These are phyloP conservation scores for Tupaia chinensis DNA, from an alignment of 2,113 vertebrate species.

Conservation along the genomic window DNA sequence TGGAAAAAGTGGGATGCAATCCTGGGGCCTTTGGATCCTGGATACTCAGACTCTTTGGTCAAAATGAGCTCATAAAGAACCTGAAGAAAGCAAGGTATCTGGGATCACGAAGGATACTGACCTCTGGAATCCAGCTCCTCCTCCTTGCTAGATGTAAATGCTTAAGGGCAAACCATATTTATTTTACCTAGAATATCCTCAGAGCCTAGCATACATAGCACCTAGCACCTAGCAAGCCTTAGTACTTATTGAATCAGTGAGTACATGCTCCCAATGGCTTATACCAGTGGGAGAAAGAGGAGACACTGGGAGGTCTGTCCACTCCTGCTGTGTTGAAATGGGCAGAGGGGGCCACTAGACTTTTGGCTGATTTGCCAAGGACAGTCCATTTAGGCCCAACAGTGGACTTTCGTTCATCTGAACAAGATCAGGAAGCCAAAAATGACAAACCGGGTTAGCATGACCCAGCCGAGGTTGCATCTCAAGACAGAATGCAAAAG, in stretches of 20 bases:
- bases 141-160: background rate
- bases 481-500: background rate
- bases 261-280: background rate
- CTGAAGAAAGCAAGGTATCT: background rate
- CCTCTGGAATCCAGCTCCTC: background rate
- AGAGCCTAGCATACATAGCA: background rate
- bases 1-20: background rate
- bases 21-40: background rate
- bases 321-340: background rate
- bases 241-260: background rate
- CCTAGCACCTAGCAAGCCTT: background rate
- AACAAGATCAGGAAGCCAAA: constrained; percentile 59
- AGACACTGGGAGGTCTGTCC: background rate
- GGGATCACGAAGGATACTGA: background rate
- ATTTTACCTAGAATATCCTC: background rate
- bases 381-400: constrained; percentile 3
- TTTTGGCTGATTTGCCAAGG: background rate
- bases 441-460: background rate
- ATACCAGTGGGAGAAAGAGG: background rate
- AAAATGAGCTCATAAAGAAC: background rate
- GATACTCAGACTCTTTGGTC: background rate
- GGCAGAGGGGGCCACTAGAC: background rate
- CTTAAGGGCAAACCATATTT: background rate
- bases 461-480: background rate
- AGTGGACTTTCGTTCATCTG: constrained; percentile 19